A percentile compares a stretch with the other conserved stretches of the same genome.
Conservation (phyloP, 2,888 invertebrate genomes). For the Melanostoma mellinum region DNA sequence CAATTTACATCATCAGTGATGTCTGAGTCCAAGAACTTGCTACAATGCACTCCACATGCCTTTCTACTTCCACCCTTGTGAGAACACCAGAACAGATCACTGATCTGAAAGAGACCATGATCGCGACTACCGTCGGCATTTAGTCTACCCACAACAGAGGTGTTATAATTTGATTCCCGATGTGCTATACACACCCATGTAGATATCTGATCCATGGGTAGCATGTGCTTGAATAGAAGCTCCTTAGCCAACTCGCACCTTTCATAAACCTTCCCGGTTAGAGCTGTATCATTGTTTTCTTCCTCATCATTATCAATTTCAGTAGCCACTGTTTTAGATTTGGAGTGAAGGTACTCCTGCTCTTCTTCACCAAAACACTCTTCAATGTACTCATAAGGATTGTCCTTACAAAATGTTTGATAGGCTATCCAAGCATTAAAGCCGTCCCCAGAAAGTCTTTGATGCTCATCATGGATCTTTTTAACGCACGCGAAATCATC, state of each 20-base stretch:
- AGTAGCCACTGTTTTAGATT: constrained; percentile 40
- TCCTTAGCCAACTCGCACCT: constrained; percentile 88
- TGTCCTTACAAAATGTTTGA: constrained; percentile 77
- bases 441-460: constrained; percentile 87
- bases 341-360: constrained; percentile 40
- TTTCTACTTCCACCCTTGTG: constrained; percentile 83
- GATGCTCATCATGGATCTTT: constrained; percentile 86
- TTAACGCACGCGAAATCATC: constrained; percentile 88
- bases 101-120: constrained; percentile 89
- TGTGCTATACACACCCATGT: constrained; percentile 89
- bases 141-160: constrained; percentile 84
- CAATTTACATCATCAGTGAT: constrained; percentile 88
- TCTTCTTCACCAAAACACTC: constrained; percentile 76
- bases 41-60: constrained; percentile 85
- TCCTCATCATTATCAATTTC: constrained; percentile 50
- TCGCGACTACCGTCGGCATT: constrained; percentile 84
- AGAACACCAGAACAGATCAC: constrained; percentile 87
- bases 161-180: constrained; percentile 87
- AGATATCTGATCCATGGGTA: constrained; percentile 83
- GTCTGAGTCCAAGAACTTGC: constrained; percentile 86
- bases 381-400: constrained; percentile 76
- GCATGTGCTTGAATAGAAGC: constrained; percentile 83
- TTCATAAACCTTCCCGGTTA: constrained; percentile 83
- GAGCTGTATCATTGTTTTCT: not conserved
- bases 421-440: constrained; percentile 83